A percentile compares a stretch with the other conserved stretches of the same genome.
These are phyloP conservation scores for Ctenopoma multispine DNA, from an alignment of 2,797 vertebrate genomes.

Conservation along the genomic window DNA sequence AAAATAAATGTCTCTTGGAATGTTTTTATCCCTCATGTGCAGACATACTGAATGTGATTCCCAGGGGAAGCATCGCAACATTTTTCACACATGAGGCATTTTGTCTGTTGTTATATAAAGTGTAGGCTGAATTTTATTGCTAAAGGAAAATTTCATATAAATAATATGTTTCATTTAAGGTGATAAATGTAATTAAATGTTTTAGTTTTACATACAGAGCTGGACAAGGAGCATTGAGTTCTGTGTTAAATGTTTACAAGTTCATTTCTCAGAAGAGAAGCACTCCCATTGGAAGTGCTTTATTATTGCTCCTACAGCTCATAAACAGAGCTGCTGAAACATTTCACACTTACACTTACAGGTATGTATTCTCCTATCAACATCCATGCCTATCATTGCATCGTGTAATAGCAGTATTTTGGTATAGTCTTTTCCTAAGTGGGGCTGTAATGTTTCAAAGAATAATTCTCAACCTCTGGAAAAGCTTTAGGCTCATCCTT, in stretches of 20 bases:
- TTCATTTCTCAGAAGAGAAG: conserved; percentile 7
- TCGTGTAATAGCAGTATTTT: conserved; percentile 6
- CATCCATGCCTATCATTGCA: not conserved
- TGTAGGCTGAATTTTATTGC: not conserved
- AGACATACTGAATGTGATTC: not conserved
- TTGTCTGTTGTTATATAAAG: not conserved
- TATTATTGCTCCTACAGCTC: conserved; percentile 8
- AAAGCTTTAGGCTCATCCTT: conserved; percentile 7
- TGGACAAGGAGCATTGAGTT: not conserved
- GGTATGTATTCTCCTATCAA: not conserved
- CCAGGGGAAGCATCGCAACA: conserved; percentile 5
- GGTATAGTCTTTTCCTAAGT: not conserved
- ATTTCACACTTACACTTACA: not conserved
- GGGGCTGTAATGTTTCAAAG: not conserved
- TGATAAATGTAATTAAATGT: not conserved
- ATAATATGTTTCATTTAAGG: conserved; percentile 13
- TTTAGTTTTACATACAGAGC: conserved; percentile 12
- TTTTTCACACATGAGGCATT: conserved; percentile 16
- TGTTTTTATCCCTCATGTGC: not conserved
- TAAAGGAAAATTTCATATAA: conserved; percentile 2
- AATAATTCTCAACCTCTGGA: conserved; percentile 7
- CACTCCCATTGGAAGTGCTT: not conserved
- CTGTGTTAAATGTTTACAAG: not conserved
- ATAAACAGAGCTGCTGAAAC: conserved; percentile 3
- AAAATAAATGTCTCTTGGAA: conserved; percentile 32